Evolutionary conservation across 2,113 vertebrate species (phyloP), one percentile per base, ranked within the genome.

Genomic region (Microtus montanus): DNA sequence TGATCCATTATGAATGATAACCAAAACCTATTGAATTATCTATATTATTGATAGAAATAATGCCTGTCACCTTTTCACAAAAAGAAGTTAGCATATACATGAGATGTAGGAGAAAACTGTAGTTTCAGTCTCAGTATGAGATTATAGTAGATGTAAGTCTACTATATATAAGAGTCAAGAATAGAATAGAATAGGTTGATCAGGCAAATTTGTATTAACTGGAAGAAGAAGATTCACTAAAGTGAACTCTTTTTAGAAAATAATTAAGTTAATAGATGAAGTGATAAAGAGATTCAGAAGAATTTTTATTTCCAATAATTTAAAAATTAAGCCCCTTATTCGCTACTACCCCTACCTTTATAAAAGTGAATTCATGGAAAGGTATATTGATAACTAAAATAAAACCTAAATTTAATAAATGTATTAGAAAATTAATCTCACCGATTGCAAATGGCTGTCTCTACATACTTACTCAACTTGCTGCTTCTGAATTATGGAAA

Each of bases 91-190:
- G 26, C 8, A 20, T 64, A 22, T 74, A 86, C 35, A 63, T 1
- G 5, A 35, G 14, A 64, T 68, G 24, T 66, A 80, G 6, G 5
- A n/a, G 10, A 73, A 11, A 28, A 88, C 5, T 30, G 6, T 19
- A 83, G 52, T n/a, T 86, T 64, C 19, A 91, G 30, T 91, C 63
- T 84, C 11, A 64, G 15, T 89, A 74, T 47, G n/a, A 44, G 8
- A 91, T 79, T 4, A 89, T 17, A 64, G 92, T 92, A 79, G 61
- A 80, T 92, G 80, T 74, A 85, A 41, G 75, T 77, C n/a, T n/a
- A n/a, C n/a, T n/a, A n/a, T n/a, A 63, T 35, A 2, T 68, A 44
- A 5, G 5, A 87, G 3, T 70, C 20, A 87, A 74, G 19, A 66
- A 80, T 89, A 84, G 47, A 64, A 2, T 38, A 90, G 85, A 90